Evolutionary conservation across 1,140 invertebrate genomes (phyloP).

Genomic region (Lethrus apterus): DNA sequence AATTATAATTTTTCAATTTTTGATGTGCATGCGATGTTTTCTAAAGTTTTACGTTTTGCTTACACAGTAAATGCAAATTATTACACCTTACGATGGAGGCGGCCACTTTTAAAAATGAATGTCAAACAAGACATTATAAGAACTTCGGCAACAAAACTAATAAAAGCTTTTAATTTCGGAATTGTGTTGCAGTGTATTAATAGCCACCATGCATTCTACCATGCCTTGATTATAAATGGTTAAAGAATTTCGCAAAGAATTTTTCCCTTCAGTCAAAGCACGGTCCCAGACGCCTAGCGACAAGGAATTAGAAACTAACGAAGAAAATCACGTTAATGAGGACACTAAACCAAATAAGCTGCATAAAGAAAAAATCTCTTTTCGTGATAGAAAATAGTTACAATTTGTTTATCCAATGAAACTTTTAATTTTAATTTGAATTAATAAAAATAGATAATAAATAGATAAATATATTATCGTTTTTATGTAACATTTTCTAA

Average conservation of each 20-base stretch:
- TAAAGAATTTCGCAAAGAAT: constrained; percentile 28
- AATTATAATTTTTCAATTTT: too few relatives aligned
- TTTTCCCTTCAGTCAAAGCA: constrained; percentile 41
- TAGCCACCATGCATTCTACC: constrained; percentile 32
- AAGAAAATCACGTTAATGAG: constrained; percentile 33
- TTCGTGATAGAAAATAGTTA: constrained; percentile 81
- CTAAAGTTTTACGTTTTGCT: background rate
- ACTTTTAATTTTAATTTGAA: constrained; percentile 19
- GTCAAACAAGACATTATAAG: constrained; percentile 39
- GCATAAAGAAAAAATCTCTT: constrained; percentile 80
- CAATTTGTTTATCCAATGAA: constrained; percentile 2
- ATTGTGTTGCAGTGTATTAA: constrained; percentile 39
- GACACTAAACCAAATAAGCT: constrained; percentile 62
- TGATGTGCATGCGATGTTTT: too few relatives aligned
- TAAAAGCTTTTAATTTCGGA: constrained; percentile 36
- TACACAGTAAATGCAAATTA: background rate
- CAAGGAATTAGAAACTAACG: constrained; percentile 34
- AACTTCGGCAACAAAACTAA: constrained; percentile 49
- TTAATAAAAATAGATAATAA: constrained; percentile 73
- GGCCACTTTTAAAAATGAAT: background rate
- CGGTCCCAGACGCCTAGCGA: background rate
- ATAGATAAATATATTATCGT: too few relatives aligned
- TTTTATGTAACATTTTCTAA: too few relatives aligned
- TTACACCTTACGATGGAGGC: background rate
- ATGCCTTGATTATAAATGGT: constrained; percentile 44